These are phyloP conservation scores for Lacerta bilineata DNA, from an alignment of 2,797 vertebrate species.

Conservation along the genomic window DNA sequence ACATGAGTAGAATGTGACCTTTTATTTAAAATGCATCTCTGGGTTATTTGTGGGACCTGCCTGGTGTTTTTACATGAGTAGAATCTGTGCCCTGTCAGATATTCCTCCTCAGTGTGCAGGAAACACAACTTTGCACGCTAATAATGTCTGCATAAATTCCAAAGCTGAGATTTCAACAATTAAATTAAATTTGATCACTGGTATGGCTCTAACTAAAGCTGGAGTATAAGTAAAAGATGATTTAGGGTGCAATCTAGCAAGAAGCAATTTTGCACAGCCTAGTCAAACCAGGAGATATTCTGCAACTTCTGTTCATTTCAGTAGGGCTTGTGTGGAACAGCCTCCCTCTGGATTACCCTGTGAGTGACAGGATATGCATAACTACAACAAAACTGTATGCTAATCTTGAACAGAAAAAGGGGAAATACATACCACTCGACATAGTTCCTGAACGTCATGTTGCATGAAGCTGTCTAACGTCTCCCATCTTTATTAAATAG, in stretches of 20 bases:
- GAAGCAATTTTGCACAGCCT: neutral
- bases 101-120: neutral
- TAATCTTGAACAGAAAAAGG: slow-evolving; percentile 4
- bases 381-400: neutral
- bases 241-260: too few relatives aligned
- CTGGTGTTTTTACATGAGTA: too few relatives aligned
- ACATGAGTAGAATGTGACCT: too few relatives aligned
- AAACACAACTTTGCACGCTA: neutral
- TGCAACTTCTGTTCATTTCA: neutral
- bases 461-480: slow-evolving; percentile 99
- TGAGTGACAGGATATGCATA: neutral
- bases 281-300: neutral
- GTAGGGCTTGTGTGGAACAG: neutral
- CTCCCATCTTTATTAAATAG: slow-evolving; percentile 91
- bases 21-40: too few relatives aligned
- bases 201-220: neutral
- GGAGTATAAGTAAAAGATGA: neutral
- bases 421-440: slow-evolving; percentile 95
- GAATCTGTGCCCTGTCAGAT: too few relatives aligned
- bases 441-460: slow-evolving; percentile 97
- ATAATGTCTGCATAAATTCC: neutral
- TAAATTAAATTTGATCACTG: too few relatives aligned
- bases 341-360: neutral
- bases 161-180: neutral
- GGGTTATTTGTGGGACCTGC: too few relatives aligned